Conservation (phyloP, 2,888 invertebrate genomes). For the Phalera bucephala region DNA sequence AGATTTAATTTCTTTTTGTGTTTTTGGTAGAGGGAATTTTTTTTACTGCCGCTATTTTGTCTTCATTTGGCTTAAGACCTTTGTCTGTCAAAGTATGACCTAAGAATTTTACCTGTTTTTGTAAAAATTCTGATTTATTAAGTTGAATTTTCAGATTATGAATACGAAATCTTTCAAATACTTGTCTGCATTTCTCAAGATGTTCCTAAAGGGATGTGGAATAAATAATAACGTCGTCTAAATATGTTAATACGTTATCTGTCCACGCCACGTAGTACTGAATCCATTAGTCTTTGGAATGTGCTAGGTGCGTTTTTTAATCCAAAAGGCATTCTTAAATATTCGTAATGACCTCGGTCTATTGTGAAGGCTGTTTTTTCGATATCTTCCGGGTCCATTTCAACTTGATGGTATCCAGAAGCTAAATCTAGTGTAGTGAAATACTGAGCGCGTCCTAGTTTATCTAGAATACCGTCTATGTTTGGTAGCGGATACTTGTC, state of each 20-base stretch:
- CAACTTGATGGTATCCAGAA: slow-evolving; percentile 26
- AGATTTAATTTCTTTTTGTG: slow-evolving; percentile 29
- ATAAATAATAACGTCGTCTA: no score
- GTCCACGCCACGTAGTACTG: slow-evolving; percentile 35
- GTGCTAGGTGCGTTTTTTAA: slow-evolving; percentile 39
- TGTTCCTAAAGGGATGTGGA: slow-evolving; percentile 6
- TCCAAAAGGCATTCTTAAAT: slow-evolving; percentile 41
- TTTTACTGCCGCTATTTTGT: slow-evolving; percentile 28
- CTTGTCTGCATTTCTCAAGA: no score
- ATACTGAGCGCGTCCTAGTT: no score
- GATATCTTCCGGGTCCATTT: slow-evolving; percentile 18
- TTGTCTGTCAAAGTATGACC: slow-evolving; percentile 24
- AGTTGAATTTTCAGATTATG: slow-evolving; percentile 9
- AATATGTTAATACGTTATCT: slow-evolving; percentile 11
- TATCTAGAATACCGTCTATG: slow-evolving; percentile 31
- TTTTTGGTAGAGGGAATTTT: slow-evolving; percentile 28
- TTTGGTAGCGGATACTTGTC: slow-evolving; percentile 33
- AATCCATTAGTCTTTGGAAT: slow-evolving; percentile 45
- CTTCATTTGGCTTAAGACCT: slow-evolving; percentile 31
- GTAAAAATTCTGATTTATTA: slow-evolving; percentile 3
- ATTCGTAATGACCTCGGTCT: slow-evolving; percentile 41
- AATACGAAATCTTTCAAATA: no score
- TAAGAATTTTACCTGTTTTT: slow-evolving; percentile 14
- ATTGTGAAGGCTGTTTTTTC: slow-evolving; percentile 41
- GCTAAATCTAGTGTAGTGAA: no score